Conservation (phyloP, 2,888 invertebrate species). For the Entomobrya proxima region DNA sequence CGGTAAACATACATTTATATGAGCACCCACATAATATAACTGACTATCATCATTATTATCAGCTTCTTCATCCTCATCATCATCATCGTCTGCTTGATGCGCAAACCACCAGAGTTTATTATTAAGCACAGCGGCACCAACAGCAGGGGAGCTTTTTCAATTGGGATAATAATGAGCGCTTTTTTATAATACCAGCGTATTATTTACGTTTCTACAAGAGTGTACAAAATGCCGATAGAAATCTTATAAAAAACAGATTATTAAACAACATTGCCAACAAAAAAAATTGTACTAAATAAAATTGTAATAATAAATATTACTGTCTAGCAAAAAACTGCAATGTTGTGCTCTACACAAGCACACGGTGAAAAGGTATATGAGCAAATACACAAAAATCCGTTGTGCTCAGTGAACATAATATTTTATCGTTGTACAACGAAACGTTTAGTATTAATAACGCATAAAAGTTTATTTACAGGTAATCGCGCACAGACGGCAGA, state of each 20-base stretch:
- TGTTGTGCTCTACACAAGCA: neutral
- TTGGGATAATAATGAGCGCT: slow-evolving; percentile 56
- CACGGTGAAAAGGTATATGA: slow-evolving; percentile 9
- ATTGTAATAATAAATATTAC: slow-evolving; percentile 8
- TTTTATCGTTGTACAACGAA: slow-evolving; percentile 10
- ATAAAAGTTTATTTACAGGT: slow-evolving; percentile 30
- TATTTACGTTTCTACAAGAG: slow-evolving; percentile 65
- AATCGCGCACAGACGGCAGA: neutral
- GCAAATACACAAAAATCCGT: slow-evolving; percentile 31
- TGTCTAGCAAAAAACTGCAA: neutral
- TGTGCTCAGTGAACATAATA: slow-evolving; percentile 57
- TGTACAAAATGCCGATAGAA: slow-evolving; percentile 63
- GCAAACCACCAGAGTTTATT: slow-evolving; percentile 42
- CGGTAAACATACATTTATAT: neutral
- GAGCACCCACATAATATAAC: slow-evolving; percentile 1
- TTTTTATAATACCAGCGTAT: slow-evolving; percentile 49
- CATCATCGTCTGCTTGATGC: slow-evolving; percentile 14
- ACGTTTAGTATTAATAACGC: slow-evolving; percentile 28
- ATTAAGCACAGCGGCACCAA: slow-evolving; percentile 46
- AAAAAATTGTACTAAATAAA: slow-evolving; percentile 32
- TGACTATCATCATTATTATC: neutral
- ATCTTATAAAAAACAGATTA: slow-evolving; percentile 40
- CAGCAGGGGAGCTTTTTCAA: slow-evolving; percentile 55
- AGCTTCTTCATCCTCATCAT: slow-evolving; percentile 6
- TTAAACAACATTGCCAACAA: slow-evolving; percentile 4